A percentile compares a stretch with the other conserved stretches of the same genome.
phyloP scores from a whole-genome alignment of 1,140 invertebrate genomes.

The Cydia amplana region DNA sequence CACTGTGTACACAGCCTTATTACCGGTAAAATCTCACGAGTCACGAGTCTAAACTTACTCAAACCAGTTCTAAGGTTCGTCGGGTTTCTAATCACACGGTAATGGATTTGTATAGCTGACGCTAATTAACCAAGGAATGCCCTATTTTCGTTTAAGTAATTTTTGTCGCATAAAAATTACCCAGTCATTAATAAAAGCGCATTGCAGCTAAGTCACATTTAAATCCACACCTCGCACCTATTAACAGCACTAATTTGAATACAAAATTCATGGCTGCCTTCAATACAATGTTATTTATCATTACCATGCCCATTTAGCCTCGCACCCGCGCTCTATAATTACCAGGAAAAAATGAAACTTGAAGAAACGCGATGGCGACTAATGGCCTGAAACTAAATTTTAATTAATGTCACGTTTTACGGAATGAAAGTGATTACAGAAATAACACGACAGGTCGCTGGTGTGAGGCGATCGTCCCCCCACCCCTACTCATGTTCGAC shows the following conservation, averaged over 20 bases:
- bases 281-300: slow-evolving; percentile 76
- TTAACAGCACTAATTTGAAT: slow-evolving; percentile 74
- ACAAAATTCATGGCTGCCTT: slow-evolving; percentile 69
- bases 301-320: slow-evolving; percentile 73
- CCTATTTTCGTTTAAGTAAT: slow-evolving; percentile 28
- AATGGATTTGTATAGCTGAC: slow-evolving; percentile 54
- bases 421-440: slow-evolving; percentile 76
- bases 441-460: slow-evolving; percentile 69
- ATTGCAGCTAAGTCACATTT: slow-evolving; percentile 55
- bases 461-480: slow-evolving; percentile 40
- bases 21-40: slow-evolving; percentile 78
- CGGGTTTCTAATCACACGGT: slow-evolving; percentile 71
- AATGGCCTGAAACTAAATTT: slow-evolving; percentile 80
- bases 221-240: slow-evolving; percentile 67
- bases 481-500: slow-evolving; percentile 59
- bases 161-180: slow-evolving; percentile 43
- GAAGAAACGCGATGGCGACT: slow-evolving; percentile 76
- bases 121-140: slow-evolving; percentile 44
- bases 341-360: slow-evolving; percentile 73
- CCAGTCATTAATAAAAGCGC: slow-evolving; percentile 55
- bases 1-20: slow-evolving; percentile 77
- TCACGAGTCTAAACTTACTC: slow-evolving; percentile 69
- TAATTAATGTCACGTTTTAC: slow-evolving; percentile 79
- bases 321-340: slow-evolving; percentile 73
- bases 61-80: slow-evolving; percentile 69